Percentiles rank a stretch among this genome's conserved stretches.
Conservation (phyloP, 1,140 invertebrate genomes). For the Euwallacea fornicatus region DNA sequence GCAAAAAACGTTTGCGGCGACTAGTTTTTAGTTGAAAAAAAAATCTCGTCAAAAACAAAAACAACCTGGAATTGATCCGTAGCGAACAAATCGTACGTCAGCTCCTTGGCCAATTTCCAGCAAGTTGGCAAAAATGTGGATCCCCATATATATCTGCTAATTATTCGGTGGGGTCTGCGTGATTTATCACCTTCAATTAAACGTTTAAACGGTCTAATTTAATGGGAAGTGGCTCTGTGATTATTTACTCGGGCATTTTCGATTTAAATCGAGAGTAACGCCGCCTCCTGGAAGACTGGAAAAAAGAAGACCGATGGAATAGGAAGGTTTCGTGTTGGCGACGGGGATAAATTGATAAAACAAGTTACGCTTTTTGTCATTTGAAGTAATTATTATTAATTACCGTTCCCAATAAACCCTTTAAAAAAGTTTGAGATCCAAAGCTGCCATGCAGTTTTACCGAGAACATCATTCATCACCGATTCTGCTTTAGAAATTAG, state of each 20-base stretch:
- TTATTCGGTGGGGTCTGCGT: conserved; percentile 17
- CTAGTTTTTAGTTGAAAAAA: background rate
- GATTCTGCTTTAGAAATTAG: no score
- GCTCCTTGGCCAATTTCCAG: conserved; percentile 22
- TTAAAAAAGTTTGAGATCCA: no score
- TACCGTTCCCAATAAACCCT: no score
- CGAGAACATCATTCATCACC: no score
- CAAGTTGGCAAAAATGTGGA: conserved; percentile 13
- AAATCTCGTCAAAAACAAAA: background rate
- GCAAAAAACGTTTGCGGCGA: no score
- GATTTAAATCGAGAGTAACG: conserved; percentile 20
- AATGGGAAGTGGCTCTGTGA: conserved; percentile 21
- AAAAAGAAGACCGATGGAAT: background rate
- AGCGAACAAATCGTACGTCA: conserved; percentile 3
- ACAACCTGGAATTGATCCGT: background rate
- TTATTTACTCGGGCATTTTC: conserved; percentile 29
- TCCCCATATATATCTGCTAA: conserved; percentile 11
- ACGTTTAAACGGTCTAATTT: conserved; percentile 31
- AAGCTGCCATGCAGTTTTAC: no score
- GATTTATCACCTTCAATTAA: conserved; percentile 33
- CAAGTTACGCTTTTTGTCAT: no score
- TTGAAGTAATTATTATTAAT: no score
- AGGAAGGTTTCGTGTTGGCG: no score
- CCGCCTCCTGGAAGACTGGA: background rate
- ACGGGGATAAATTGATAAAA: no score